A percentile compares a stretch with the other conserved stretches of the same genome.
phyloP scores from a whole-genome alignment of 2,888 invertebrate genomes.

The Parapristionchus giblindavisi region DNA sequence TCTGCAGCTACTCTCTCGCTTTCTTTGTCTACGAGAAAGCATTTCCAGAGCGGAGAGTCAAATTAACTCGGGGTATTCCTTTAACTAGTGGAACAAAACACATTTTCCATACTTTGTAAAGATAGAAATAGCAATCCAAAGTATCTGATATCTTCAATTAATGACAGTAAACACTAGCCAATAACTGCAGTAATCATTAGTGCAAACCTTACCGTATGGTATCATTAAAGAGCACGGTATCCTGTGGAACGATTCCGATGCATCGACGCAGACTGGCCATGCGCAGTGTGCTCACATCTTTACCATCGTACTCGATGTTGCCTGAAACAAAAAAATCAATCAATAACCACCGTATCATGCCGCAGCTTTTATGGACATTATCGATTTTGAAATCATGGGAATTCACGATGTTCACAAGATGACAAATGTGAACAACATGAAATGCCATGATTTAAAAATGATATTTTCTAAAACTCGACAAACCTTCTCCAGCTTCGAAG shows the following conservation, averaged over 20 bases:
- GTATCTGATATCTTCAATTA: background rate
- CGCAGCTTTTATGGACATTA: background rate
- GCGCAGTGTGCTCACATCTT: conserved; percentile 48
- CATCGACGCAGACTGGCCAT: conserved; percentile 69
- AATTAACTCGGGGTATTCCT: no score
- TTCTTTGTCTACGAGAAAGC: no score
- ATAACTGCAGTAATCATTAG: background rate
- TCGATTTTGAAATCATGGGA: background rate
- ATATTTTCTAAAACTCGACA: no score
- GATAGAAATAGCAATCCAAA: background rate
- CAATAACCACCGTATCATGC: no score
- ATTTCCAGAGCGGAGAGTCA: no score
- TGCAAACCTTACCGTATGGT: conserved; percentile 57
- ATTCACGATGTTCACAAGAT: no score
- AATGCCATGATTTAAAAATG: background rate
- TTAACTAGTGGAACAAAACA: background rate
- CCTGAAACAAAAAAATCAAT: conserved; percentile 18
- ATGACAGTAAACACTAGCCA: background rate
- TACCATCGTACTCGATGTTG: conserved; percentile 56
- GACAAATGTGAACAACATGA: background rate
- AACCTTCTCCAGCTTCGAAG: conserved; percentile 71
- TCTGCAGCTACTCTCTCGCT: background rate
- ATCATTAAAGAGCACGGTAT: conserved; percentile 70
- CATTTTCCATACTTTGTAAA: background rate
- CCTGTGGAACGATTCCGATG: conserved; percentile 75